A percentile compares a stretch with the other conserved stretches of the same genome.
Conservation (phyloP, 37 sponge, comb jelly and placozoan species). For the Cladorhizidae sp. region DNA sequence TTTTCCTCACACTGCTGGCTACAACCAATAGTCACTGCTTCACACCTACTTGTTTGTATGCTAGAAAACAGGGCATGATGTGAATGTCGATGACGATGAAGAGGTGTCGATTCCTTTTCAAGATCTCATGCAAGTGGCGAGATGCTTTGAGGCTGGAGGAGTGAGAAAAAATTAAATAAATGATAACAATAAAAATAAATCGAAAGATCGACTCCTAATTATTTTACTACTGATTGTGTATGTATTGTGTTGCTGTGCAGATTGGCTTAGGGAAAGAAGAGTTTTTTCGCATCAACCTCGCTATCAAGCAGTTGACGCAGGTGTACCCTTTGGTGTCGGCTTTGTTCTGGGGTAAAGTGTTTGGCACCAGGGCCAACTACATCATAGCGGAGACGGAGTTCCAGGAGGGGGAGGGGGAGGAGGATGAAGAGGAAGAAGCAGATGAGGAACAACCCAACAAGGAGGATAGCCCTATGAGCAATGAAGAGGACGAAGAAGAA, state of each 20-base stretch:
- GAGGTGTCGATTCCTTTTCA: slow-evolving; percentile 89
- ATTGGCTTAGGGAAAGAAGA: slow-evolving; percentile 88
- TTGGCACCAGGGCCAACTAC: slow-evolving; percentile 89
- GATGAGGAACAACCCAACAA: slow-evolving; percentile 65
- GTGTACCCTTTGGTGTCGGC: slow-evolving; percentile 71
- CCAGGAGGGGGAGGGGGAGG: slow-evolving; percentile 89
- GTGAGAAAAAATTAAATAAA: slow-evolving; percentile 49
- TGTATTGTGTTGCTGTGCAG: slow-evolving; percentile 19
- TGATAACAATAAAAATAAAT: background rate
- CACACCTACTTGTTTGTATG: background rate
- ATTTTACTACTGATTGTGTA: background rate
- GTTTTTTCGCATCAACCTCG: slow-evolving; percentile 78
- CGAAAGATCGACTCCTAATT: background rate
- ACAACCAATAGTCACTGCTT: background rate
- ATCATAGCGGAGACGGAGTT: slow-evolving; percentile 90
- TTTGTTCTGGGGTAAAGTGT: slow-evolving; percentile 95
- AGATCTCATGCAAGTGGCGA: slow-evolving; percentile 78
- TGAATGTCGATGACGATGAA: slow-evolving; percentile 85
- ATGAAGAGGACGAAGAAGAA: slow-evolving; percentile 27
- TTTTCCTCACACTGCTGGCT: background rate
- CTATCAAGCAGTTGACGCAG: slow-evolving; percentile 89
- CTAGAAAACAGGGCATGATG: slow-evolving; percentile 50
- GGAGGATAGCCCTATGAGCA: slow-evolving; percentile 8
- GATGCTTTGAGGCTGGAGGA: slow-evolving; percentile 89
- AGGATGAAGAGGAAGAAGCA: slow-evolving; percentile 74